Evolutionary conservation across 2,113 vertebrate species (phyloP).

Genomic region (Nothobranchius furzeri): DNA sequence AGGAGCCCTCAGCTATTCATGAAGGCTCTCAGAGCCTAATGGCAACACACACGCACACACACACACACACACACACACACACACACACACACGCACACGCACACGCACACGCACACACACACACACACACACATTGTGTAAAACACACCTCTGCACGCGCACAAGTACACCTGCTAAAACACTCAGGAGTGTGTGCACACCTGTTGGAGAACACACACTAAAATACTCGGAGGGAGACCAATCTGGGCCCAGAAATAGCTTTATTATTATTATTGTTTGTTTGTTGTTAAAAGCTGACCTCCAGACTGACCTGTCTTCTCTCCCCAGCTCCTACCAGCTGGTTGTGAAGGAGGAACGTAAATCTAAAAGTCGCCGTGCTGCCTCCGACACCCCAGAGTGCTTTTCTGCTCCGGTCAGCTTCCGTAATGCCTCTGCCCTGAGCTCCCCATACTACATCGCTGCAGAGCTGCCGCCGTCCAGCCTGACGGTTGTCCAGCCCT

Average conservation of each 20-base stretch:
- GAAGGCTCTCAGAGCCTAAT: slow-evolving; percentile 47
- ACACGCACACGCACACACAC: too few species aligned
- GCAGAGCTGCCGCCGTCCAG: slow-evolving; percentile 90
- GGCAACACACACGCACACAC: slow-evolving; percentile 33
- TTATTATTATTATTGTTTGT: too few species aligned
- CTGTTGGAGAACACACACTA: not conserved
- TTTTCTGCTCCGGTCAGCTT: slow-evolving; percentile 92
- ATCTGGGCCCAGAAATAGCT: too few species aligned
- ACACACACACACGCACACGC: slow-evolving; percentile 22
- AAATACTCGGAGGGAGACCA: too few species aligned
- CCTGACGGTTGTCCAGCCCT: slow-evolving; percentile 88
- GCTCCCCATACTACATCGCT: slow-evolving; percentile 93
- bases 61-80: slow-evolving; percentile 23
- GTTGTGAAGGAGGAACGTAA: slow-evolving; percentile 93
- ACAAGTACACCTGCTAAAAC: slow-evolving; percentile 7
- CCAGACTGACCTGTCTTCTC: not conserved
- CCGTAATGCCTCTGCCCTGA: slow-evolving; percentile 87
- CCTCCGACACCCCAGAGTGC: slow-evolving; percentile 87
- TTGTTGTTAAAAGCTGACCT: too few species aligned
- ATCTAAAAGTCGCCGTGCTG: slow-evolving; percentile 89
- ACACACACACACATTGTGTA: slow-evolving; percentile 4
- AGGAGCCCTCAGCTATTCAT: slow-evolving; percentile 75
- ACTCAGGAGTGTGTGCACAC: not conserved
- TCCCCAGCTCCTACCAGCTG: slow-evolving; percentile 89
- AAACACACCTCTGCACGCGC: slow-evolving; percentile 16